These are phyloP conservation scores for Tupiocoris notatus DNA, from an alignment of 2,888 invertebrate genomes.

Conservation along the genomic window DNA sequence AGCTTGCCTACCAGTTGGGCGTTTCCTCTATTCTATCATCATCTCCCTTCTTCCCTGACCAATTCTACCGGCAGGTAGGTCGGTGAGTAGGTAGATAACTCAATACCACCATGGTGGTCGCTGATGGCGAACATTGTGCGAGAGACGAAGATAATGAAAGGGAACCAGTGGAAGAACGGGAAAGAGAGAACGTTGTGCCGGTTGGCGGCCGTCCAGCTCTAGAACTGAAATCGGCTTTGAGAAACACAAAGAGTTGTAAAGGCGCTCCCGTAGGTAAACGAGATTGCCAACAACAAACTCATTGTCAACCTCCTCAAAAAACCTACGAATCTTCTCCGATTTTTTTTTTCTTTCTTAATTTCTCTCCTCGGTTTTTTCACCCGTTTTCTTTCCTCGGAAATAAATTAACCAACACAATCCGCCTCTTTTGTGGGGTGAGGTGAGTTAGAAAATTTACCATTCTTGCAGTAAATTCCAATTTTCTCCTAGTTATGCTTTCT, in stretches of 20 bases:
- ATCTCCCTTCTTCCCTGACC: neutral
- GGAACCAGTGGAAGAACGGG: neutral
- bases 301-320: slow-evolving; percentile 28
- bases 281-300: slow-evolving; percentile 38
- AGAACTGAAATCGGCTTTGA: slow-evolving; percentile 25
- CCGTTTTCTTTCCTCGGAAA: neutral
- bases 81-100: neutral
- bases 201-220: neutral
- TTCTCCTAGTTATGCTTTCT: neutral
- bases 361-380: neutral
- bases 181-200: neutral
- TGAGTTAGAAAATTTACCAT: neutral
- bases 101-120: neutral
- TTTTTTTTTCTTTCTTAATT: slow-evolving; percentile 3
- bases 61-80: neutral
- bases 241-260: slow-evolving; percentile 40
- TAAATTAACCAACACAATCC: slow-evolving; percentile 16
- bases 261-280: slow-evolving; percentile 34
- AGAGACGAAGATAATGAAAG: neutral
- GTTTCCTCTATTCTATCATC: neutral
- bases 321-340: neutral
- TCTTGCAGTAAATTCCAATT: neutral
- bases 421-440: neutral
- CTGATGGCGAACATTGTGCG: neutral
- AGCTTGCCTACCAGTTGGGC: neutral